Base-by-base conservation (phyloP, 1,140 invertebrate species). In the Wiebesia pumilae region DNA sequence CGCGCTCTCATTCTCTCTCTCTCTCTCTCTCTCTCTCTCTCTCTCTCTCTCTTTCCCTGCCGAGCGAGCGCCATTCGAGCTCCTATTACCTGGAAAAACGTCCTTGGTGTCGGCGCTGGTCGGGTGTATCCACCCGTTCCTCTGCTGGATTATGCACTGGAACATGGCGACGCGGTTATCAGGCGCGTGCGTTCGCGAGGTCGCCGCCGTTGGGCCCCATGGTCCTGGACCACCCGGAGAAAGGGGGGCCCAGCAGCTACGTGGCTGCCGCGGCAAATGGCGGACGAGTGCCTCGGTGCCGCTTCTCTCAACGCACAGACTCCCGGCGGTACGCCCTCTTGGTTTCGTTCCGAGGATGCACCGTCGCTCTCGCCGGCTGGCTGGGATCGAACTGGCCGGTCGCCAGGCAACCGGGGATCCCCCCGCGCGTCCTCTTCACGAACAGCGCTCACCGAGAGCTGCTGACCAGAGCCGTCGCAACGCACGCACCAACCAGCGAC, bases 111-210 rank as follows among this genome's bases (percentile, higher is more conserved):
- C 96, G 69, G 96, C 95, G 90, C 94, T 96, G 87, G 95, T 94
- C 73, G 95, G 94, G 92, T 96, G 95, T 89, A 96, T 96, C 96
- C 96, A 97, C 90, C 96, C 96, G 92, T 96, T 96, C 88, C 95
- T 95, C 92, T 96, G 96, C 93, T 97, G 96, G 90, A 97, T 96
- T 90, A 97, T 97, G 91, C 96, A 97, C 95, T 97, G 96, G 94
- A 97, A 97, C 96, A 97, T 97, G 91, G 89, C 91, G 89, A 35
- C 80, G 54, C 40, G 47, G 47, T 35, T 10, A 21, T 10, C 54
- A n/a, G 35, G 58, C 58, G 79, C 14, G 40, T 33, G 43, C n/a
- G 77, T 16, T 14, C n/a, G 7, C 80, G 40, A 47, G 27, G 38
- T 35, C 43, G 19, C 43, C 38, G 71, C n/a, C 24, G 3, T 75